Evolutionary conservation across 2,797 vertebrate species (phyloP).

Genomic region (Myripristis jacobus): DNA sequence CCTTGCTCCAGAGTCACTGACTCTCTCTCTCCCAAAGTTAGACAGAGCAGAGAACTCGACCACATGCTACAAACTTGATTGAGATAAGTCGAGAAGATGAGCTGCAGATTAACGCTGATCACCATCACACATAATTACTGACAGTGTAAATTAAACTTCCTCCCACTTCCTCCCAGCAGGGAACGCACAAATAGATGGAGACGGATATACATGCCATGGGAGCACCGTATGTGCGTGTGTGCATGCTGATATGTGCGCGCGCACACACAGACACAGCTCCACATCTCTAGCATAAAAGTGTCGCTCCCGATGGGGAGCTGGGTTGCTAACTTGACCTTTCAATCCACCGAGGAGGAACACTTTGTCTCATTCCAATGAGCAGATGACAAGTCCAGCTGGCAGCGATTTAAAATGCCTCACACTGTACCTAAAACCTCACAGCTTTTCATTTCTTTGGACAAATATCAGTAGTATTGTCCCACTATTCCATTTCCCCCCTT

Average conservation of each 20-base stretch:
- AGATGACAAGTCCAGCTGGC: constrained; percentile 75
- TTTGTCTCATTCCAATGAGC: constrained; percentile 72
- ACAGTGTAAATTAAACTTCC: constrained; percentile 65
- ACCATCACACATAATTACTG: constrained; percentile 61
- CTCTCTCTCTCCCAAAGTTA: constrained; percentile 7
- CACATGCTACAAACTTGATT: constrained; percentile 19
- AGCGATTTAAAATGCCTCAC: constrained; percentile 67
- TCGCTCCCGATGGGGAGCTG: constrained; percentile 35
- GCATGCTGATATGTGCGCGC: background rate
- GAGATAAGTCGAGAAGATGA: constrained; percentile 51
- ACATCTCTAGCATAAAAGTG: constrained; percentile 42
- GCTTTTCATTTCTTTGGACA: constrained; percentile 54
- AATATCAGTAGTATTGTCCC: constrained; percentile 52
- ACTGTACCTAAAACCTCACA: constrained; percentile 51
- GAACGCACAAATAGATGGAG: constrained; percentile 20
- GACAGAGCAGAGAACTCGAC: constrained; percentile 23
- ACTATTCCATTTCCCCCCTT: constrained; percentile 42
- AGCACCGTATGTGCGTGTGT: constrained; percentile 11
- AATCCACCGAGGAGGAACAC: constrained; percentile 67
- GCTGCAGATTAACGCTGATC: constrained; percentile 70
- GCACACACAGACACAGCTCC: background rate
- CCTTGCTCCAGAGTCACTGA: too few species aligned
- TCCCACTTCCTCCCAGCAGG: constrained; percentile 24
- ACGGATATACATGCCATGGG: constrained; percentile 4
- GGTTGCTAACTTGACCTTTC: constrained; percentile 71